These are phyloP conservation scores for Torymus auratus DNA, from an alignment of 2,888 invertebrate species.

Conservation along the genomic window DNA sequence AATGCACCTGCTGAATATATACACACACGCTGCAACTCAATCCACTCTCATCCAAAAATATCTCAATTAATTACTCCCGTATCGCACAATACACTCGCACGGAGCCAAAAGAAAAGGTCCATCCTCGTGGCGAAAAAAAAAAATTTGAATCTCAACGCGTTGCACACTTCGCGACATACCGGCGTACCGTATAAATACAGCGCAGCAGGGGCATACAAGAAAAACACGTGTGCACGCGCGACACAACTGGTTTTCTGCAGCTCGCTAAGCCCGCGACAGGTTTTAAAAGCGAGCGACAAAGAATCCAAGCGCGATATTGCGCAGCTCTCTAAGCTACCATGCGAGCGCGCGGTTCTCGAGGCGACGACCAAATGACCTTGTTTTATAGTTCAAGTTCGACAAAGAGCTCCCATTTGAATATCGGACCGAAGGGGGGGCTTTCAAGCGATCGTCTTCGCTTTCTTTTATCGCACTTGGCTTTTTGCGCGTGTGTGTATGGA, in stretches of 20 bases:
- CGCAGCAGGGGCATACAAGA: too few species aligned
- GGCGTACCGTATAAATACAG: too few species aligned
- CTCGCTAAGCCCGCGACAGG: conserved; percentile 40
- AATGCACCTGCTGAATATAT: too few species aligned
- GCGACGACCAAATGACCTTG: conserved; percentile 52
- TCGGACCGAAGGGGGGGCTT: conserved; percentile 18
- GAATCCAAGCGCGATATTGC: conserved; percentile 29
- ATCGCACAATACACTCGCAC: too few species aligned
- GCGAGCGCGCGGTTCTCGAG: not conserved
- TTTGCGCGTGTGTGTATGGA: not conserved
- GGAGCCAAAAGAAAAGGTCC: too few species aligned
- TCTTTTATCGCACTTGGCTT: conserved; percentile 19
- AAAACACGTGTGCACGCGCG: not conserved
- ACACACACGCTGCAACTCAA: too few species aligned
- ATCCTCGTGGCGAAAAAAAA: too few species aligned
- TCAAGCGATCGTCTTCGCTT: conserved; percentile 25
- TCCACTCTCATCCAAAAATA: too few species aligned
- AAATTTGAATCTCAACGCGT: too few species aligned
- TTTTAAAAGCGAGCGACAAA: conserved; percentile 54
- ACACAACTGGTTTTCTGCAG: conserved; percentile 47
- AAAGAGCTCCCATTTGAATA: conserved; percentile 48
- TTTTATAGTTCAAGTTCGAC: conserved; percentile 59
- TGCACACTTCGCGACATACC: too few species aligned
- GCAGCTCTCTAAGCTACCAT: conserved; percentile 36
- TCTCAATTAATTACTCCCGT: too few species aligned